Conservation (phyloP, 2,888 invertebrate genomes). For the Suillia variegata region DNA sequence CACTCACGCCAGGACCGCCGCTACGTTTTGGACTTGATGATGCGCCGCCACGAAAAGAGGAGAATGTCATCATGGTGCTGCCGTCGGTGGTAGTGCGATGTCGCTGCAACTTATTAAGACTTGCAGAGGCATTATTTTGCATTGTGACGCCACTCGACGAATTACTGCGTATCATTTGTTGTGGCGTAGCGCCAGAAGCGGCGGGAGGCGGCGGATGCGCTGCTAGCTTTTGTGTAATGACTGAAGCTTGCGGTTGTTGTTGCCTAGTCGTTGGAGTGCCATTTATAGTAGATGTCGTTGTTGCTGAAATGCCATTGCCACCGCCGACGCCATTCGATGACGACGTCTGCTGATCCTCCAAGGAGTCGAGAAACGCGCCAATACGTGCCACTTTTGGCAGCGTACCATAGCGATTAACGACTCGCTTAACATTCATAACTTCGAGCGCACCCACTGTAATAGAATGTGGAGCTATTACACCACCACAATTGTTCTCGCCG, state of each 20-base stretch:
- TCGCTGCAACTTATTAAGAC: conserved; percentile 65
- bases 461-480: conserved; percentile 53
- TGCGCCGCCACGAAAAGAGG: conserved; percentile 65
- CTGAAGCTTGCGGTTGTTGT: neutral
- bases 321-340: conserved; percentile 59
- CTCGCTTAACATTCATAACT: conserved; percentile 93
- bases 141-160: conserved; percentile 82
- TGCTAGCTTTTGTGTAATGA: neutral
- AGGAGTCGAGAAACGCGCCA: conserved; percentile 93
- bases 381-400: conserved; percentile 95
- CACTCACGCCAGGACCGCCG: no score
- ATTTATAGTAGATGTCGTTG: neutral
- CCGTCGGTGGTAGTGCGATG: conserved; percentile 65
- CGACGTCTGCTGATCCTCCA: no score
- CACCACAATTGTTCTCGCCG: conserved; percentile 29
- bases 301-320: conserved; percentile 5
- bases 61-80: conserved; percentile 62
- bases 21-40: conserved; percentile 75
- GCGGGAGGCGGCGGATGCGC: conserved; percentile 36
- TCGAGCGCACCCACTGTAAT: conserved; percentile 91
- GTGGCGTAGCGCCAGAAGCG: conserved; percentile 41
- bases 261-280: neutral
- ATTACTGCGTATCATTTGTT: conserved; percentile 89
- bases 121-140: conserved; percentile 68
- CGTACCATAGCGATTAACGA: conserved; percentile 94